Evolutionary conservation across 1,140 invertebrate species (phyloP), one percentile per base, ranked within the genome.

Genomic region (Sinonovacula constricta): DNA sequence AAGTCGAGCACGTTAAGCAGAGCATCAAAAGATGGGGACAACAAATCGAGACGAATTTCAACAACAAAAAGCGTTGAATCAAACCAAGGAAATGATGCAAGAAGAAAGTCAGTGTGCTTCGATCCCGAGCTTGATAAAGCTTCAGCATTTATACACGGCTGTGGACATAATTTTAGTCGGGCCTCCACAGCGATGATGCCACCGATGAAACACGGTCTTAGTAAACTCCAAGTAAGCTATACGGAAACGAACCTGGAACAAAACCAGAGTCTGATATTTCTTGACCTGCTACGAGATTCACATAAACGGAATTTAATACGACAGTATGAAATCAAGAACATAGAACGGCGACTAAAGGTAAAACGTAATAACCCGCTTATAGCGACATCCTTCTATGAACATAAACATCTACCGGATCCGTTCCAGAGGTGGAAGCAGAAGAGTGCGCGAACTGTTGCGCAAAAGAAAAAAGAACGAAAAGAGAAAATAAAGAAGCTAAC

Each of bases 131-230:
- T 70, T 10, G 75, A 78, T 28, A 78, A 70, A 59, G 75, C 75
- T 12, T 31, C 65, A 12, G 65, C 75, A 12, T 78, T 62, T 33
- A 69, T 78, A n/a, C 75, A 78, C 24, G 57, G 66, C 5, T 39
- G 75, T n/a, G 75, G 75, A 2, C 69, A 78, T n/a, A 78, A 78
- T 33, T 78, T 78, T 28, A 78, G 75, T 33, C 36, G 66, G 15
- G 51, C 63, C n/a, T 69, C 69, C 49, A 69, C 75, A 5, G 7
- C 7, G 7, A 53, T 65, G 3, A n/a, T 77, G n/a, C 26, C 66
- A 1, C 74, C 74, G 3, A 56, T 67, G 2, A 77, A 60, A 39
- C 56, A 68, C 22, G 75, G 66, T n/a, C 63, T 78, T 65, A 49
- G 33, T 39, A 31, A 78, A 18, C 31, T 78, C 18, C 75, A 78